Percentiles rank a stretch among this genome's conserved stretches.
Evolutionary conservation across 2,113 vertebrate genomes (phyloP).

Genomic region (Chaetops frenatus): DNA sequence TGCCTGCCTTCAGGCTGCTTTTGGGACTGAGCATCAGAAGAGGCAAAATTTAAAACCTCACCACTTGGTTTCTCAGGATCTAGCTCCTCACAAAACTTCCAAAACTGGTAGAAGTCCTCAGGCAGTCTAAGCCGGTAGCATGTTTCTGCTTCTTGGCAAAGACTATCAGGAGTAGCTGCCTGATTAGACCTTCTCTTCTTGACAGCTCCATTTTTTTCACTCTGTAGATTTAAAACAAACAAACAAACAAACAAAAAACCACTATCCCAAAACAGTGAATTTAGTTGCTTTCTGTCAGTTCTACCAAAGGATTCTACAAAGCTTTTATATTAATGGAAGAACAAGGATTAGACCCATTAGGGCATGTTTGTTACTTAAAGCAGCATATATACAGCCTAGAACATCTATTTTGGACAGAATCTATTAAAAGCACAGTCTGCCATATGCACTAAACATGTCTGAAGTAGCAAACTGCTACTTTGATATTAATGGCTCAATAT

Average conservation of each 20-base stretch:
- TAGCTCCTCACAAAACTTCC: conserved; percentile 87
- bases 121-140: conserved; percentile 84
- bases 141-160: conserved; percentile 76
- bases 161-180: conserved; percentile 29
- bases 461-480: background rate
- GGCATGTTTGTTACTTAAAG: background rate
- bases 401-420: background rate
- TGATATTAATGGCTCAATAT: background rate
- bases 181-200: conserved; percentile 74
- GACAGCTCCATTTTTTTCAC: conserved; percentile 54
- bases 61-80: conserved; percentile 82
- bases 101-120: conserved; percentile 91
- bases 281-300: background rate
- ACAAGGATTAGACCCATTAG: background rate
- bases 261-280: background rate
- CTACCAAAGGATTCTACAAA: background rate
- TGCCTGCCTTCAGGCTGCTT: background rate
- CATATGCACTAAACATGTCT: background rate
- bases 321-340: background rate
- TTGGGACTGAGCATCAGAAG: background rate
- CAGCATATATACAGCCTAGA: background rate
- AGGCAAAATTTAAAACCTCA: conserved; percentile 37
- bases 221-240: conserved; percentile 4
- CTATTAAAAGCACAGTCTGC: background rate
- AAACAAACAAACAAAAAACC: too few species aligned